A percentile compares a stretch with the other conserved stretches of the same genome.
phyloP scores from a whole-genome alignment of 2,113 vertebrate genomes.

The Tenrec ecaudatus region DNA sequence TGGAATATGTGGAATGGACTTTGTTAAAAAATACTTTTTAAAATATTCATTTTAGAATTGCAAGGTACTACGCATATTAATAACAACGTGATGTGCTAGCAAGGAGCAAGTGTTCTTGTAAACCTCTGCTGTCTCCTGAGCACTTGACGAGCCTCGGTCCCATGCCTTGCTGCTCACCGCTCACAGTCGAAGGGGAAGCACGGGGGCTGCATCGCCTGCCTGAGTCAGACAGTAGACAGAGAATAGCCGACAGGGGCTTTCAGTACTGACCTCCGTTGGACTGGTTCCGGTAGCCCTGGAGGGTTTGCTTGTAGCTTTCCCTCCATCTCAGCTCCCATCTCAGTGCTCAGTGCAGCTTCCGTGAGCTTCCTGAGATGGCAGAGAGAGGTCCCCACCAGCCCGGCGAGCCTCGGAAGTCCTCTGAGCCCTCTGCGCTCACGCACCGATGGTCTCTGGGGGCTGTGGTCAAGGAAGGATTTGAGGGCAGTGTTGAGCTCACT shows the following conservation, averaged over 20 bases:
- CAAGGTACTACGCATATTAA: not conserved
- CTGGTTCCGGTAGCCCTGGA: not conserved
- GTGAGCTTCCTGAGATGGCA: not conserved
- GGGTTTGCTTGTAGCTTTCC: not conserved
- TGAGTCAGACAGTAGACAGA: not conserved
- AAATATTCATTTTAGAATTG: no score
- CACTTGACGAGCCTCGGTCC: not conserved
- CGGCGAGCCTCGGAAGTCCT: not conserved
- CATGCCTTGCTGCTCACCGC: not conserved
- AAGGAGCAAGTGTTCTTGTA: not conserved
- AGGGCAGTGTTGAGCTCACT: not conserved
- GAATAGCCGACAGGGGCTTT: not conserved
- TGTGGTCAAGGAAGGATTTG: not conserved
- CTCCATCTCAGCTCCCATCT: not conserved
- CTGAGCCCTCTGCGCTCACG: not conserved
- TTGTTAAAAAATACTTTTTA: no score
- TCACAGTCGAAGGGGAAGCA: not conserved
- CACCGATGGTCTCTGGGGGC: not conserved
- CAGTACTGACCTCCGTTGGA: not conserved
- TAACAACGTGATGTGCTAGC: not conserved
- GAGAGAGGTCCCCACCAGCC: not conserved
- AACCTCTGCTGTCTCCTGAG: not conserved
- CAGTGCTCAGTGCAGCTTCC: not conserved
- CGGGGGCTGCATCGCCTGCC: not conserved
- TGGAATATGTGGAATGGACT: no score